These are phyloP conservation scores for Chrysopilus asiliformis DNA, from an alignment of 2,888 invertebrate species.

Conservation along the genomic window DNA sequence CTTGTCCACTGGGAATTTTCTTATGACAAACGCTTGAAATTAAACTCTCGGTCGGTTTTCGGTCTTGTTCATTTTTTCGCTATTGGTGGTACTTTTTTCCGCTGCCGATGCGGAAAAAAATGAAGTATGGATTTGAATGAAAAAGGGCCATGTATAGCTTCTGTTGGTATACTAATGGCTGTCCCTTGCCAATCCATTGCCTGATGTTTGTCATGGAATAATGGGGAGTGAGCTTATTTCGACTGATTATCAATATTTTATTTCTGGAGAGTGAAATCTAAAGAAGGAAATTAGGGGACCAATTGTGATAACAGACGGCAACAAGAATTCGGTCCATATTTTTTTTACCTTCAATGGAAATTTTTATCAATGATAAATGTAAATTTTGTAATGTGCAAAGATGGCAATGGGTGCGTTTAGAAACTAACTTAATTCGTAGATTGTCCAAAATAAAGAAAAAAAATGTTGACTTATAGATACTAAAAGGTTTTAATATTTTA, in stretches of 20 bases:
- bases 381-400: no score
- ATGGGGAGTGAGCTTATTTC: conserved; percentile 6
- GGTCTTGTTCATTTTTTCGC: background rate
- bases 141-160: no score
- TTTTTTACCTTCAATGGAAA: no score
- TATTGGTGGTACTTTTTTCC: background rate
- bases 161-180: conserved; percentile 2
- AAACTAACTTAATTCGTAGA: no score
- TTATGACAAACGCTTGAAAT: conserved; percentile 13
- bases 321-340: no score
- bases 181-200: background rate
- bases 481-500: no score
- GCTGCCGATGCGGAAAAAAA: background rate
- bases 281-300: background rate
- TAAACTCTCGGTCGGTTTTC: conserved; percentile 9
- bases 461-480: no score
- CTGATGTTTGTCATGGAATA: conserved; percentile 4
- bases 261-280: background rate
- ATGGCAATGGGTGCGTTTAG: no score
- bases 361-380: no score
- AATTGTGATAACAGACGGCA: background rate
- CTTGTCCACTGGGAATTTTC: conserved; percentile 11
- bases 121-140: background rate
- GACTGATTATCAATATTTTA: conserved; percentile 11
- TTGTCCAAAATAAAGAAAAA: no score